Conservation (phyloP, 2,888 invertebrate genomes). For the Sipha maydis region DNA sequence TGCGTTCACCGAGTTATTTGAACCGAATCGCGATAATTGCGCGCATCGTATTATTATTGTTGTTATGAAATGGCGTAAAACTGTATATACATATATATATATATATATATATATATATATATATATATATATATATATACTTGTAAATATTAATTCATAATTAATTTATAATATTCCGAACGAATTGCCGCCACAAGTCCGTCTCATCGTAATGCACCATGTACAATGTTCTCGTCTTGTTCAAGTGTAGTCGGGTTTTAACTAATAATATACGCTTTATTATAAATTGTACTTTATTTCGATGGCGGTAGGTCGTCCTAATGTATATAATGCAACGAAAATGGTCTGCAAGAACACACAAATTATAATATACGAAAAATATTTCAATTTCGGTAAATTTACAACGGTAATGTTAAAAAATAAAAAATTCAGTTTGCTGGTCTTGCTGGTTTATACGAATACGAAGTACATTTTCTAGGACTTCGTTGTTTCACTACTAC, state of each 20-base stretch:
- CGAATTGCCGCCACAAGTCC: neutral
- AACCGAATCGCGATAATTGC: conserved; percentile 31
- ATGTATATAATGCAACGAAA: neutral
- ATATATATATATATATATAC: too few species aligned
- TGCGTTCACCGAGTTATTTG: conserved; percentile 20
- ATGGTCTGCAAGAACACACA: too few species aligned
- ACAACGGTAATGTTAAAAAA: neutral
- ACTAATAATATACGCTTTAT: neutral
- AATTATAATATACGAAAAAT: neutral
- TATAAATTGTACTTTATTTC: too few species aligned
- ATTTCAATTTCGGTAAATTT: neutral
- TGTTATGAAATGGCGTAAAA: conserved; percentile 3
- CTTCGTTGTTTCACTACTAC: neutral
- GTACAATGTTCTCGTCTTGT: neutral
- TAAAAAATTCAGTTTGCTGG: neutral
- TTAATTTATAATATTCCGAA: conserved; percentile 28
- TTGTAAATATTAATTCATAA: neutral
- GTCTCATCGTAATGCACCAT: neutral
- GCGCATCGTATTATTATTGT: neutral
- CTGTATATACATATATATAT: neutral
- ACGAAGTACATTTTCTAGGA: neutral
- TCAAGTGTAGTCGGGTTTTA: neutral
- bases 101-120: too few species aligned
- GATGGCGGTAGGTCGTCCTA: neutral
- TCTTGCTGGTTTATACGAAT: neutral